Evolutionary conservation across 2,113 vertebrate genomes (phyloP), one percentile per base, ranked within the genome.

Genomic region (Sylvilagus bachmani): DNA sequence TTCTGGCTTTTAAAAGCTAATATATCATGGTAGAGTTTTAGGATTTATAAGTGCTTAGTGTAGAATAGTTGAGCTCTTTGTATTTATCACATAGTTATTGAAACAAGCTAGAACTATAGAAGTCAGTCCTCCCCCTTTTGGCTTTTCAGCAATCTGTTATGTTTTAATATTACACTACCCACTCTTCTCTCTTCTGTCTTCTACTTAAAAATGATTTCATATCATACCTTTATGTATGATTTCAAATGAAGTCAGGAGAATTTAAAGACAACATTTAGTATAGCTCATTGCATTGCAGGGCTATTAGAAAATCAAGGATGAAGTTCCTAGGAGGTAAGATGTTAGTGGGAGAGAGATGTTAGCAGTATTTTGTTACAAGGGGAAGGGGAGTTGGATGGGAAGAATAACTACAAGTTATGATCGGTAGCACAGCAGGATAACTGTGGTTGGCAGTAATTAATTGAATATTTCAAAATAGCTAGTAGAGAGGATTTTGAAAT

Each of bases 41-140:
- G 82, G 84, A 86, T 95, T 81, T 95, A 91, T 90, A 55, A 74
- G 49, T 70, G 73, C 87, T 96, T 96, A 73, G 86, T 95, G 71
- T 73, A 69, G 81, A 89, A 81, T 75, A 94, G 67, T 85, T 90
- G 82, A 93, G 38, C 31, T 58, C 64, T 95, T 64, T 93, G 49
- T 90, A 38, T 96, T 89, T 94, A 88, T 96, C 80, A 67, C 5
- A 22, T 12, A 14, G 74, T 84, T 92, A n/a, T 6, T 87, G 81
- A 87, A 70, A 25, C 53, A 78, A 90, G 27, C 73, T 58, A 27
- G 19, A 87, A 61, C 79, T 89, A 17, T 87, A 84, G 77, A 75
- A 92, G 67, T 73, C 55, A 77, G 22, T 53, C 29, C 80, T 86
- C 51, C 71, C 44, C 44, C 6, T 70, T 93, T 75, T 84, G 55